phyloP scores from a whole-genome alignment of 2,888 invertebrate species.

The Cosmia pyralina region DNA sequence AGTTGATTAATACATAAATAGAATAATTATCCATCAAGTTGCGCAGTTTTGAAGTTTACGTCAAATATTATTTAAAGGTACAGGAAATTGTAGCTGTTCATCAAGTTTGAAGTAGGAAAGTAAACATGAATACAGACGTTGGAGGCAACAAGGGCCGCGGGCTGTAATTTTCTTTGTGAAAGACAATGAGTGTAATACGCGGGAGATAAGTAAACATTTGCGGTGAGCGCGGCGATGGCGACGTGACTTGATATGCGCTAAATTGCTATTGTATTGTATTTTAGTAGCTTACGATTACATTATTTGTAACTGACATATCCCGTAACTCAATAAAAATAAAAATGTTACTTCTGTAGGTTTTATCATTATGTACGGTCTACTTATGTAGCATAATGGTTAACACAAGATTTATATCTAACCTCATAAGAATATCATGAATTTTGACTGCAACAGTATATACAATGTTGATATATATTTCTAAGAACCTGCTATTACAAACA shows the following conservation, averaged over 20 bases:
- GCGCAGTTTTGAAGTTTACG: constrained; percentile 22
- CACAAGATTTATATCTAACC: constrained; percentile 16
- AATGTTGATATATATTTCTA: constrained; percentile 12
- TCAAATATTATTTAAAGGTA: constrained; percentile 53
- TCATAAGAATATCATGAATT: constrained; percentile 16
- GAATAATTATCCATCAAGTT: constrained; percentile 42
- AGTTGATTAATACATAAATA: constrained; percentile 29
- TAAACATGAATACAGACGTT: constrained; percentile 64
- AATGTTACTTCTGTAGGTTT: background rate
- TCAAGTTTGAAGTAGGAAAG: constrained; percentile 57
- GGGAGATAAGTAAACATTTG: constrained; percentile 68
- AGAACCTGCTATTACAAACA: constrained; percentile 14
- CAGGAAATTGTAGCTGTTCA: constrained; percentile 41
- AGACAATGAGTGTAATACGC: constrained; percentile 65
- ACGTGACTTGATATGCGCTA: constrained; percentile 47
- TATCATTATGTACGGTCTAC: background rate
- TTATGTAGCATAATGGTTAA: background rate
- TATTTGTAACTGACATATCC: background rate
- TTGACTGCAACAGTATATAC: constrained; percentile 7
- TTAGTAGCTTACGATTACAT: background rate
- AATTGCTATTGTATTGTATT: constrained; percentile 48
- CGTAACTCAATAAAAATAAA: no score
- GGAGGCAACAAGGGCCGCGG: constrained; percentile 50
- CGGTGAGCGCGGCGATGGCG: constrained; percentile 32
- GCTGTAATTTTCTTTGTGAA: constrained; percentile 72